Percentiles rank a stretch among this genome's conserved stretches.
Conservation (phyloP, 1,140 invertebrate species). For the Drosophila rhopaloa region DNA sequence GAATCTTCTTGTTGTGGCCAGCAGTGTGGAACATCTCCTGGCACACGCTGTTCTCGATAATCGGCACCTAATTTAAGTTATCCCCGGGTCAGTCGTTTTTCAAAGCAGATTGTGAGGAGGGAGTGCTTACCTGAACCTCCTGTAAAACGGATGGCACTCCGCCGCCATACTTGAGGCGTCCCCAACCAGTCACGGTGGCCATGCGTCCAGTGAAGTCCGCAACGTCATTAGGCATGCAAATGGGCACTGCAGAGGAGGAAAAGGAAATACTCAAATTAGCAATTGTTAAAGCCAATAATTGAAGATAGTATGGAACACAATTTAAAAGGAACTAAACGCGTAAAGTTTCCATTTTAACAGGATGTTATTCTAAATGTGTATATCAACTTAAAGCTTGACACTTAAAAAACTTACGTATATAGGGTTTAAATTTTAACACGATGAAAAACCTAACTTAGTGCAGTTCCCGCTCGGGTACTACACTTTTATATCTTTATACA, state of each 20-base stretch:
- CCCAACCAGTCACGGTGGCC: conserved; percentile 93
- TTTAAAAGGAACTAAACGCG: no score
- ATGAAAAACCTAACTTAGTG: no score
- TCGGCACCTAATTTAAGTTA: conserved; percentile 88
- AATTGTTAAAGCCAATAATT: neutral
- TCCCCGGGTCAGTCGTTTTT: conserved; percentile 6
- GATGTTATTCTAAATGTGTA: no score
- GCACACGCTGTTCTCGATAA: conserved; percentile 95
- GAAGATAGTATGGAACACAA: no score
- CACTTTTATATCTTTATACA: neutral
- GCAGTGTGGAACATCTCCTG: conserved; percentile 97
- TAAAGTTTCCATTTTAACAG: no score
- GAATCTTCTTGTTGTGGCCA: conserved; percentile 94
- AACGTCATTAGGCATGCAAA: conserved; percentile 94
- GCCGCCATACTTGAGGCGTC: conserved; percentile 90
- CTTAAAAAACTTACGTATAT: no score
- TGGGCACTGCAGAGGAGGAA: conserved; percentile 89
- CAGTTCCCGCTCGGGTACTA: neutral
- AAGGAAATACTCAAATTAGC: neutral
- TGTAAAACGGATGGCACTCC: conserved; percentile 94
- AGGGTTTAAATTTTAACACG: no score
- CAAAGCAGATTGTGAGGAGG: neutral
- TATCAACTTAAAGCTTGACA: no score
- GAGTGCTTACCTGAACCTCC: conserved; percentile 89
- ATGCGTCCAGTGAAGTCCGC: conserved; percentile 92